Conservation (phyloP, 2,113 vertebrate genomes). For the Albula glossodonta region DNA sequence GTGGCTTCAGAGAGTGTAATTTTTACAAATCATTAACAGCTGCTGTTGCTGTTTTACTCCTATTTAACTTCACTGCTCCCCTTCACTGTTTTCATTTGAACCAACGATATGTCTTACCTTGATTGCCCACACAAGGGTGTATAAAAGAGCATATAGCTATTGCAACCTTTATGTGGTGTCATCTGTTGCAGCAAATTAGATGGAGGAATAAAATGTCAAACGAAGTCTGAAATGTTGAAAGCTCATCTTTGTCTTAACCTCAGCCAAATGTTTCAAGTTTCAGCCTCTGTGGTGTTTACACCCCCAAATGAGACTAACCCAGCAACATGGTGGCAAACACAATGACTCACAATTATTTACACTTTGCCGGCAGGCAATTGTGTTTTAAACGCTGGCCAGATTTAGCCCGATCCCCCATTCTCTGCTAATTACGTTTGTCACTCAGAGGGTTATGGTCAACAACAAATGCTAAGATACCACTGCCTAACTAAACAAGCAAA, state of each 20-base stretch:
- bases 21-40: constrained; percentile 43
- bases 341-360: not conserved
- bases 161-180: not conserved
- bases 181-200: too few species aligned
- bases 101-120: constrained; percentile 18
- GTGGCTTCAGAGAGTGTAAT: constrained; percentile 30
- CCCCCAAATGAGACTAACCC: not conserved
- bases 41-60: constrained; percentile 26
- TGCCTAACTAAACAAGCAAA: constrained; percentile 6
- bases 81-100: constrained; percentile 21
- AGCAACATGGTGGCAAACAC: not conserved
- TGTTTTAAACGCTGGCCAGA: not conserved
- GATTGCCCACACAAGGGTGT: constrained; percentile 8
- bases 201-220: not conserved
- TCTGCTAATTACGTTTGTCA: constrained; percentile 63
- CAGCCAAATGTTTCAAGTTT: not conserved
- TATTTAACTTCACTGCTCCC: constrained; percentile 16
- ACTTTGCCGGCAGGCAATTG: constrained; percentile 16
- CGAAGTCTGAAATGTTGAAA: not conserved
- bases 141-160: not conserved
- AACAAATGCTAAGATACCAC: constrained; percentile 48
- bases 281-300: not conserved
- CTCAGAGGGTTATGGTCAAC: constrained; percentile 63
- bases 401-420: constrained; percentile 49
- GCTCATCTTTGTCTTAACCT: not conserved